Conservation (phyloP, 2,888 invertebrate species). For the Torymus auratus region DNA sequence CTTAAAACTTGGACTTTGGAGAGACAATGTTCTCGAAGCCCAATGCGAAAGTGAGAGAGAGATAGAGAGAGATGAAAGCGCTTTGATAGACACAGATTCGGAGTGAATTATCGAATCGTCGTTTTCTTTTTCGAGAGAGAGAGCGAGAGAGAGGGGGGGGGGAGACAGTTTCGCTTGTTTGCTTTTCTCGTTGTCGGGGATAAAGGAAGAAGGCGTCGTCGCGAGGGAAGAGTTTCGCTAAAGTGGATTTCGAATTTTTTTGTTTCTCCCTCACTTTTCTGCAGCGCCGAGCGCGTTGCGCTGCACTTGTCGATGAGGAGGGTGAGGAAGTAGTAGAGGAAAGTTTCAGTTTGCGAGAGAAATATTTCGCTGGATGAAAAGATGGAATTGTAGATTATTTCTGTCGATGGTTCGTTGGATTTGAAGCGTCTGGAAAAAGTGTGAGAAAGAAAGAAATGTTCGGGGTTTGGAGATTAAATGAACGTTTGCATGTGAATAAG, state of each 20-base stretch:
- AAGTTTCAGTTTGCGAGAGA: slow-evolving; percentile 8
- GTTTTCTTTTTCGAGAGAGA: not conserved
- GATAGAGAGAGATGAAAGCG: slow-evolving; percentile 27
- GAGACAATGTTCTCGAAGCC: slow-evolving; percentile 26
- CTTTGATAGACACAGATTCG: slow-evolving; percentile 50
- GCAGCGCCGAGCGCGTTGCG: not conserved
- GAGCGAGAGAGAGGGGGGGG: no score
- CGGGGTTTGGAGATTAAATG: no score
- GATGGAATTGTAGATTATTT: no score
- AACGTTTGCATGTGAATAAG: no score
- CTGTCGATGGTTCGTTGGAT: no score
- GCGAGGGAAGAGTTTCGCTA: slow-evolving; percentile 28
- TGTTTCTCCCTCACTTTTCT: not conserved
- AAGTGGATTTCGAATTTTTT: slow-evolving; percentile 48
- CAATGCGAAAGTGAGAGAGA: no score
- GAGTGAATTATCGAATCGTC: slow-evolving; percentile 54
- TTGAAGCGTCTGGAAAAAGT: no score
- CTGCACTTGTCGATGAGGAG: slow-evolving; percentile 21
- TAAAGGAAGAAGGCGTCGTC: slow-evolving; percentile 4
- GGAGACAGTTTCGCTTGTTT: slow-evolving; percentile 9
- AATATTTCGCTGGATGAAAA: not conserved
- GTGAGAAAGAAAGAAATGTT: no score
- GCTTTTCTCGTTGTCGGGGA: slow-evolving; percentile 11
- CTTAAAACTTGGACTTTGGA: slow-evolving; percentile 41
- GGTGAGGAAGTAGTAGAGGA: not conserved